Conservation (phyloP, 2,113 vertebrate genomes). For the Peromyscus polionotus region DNA sequence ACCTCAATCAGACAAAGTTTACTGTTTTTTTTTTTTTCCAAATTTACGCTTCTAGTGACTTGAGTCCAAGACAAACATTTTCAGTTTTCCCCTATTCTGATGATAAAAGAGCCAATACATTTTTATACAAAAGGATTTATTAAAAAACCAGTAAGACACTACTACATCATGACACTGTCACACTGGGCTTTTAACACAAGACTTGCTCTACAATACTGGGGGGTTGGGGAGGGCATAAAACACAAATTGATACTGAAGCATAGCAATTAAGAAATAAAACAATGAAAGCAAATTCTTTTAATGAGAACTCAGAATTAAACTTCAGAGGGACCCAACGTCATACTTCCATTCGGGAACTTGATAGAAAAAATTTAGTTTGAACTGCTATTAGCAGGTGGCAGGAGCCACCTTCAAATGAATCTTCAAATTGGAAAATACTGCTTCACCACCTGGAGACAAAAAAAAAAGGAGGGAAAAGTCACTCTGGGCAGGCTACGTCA, state of each 20-base stretch:
- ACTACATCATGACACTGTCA: constrained; percentile 92
- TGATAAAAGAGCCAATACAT: constrained; percentile 81
- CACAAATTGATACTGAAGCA: constrained; percentile 90
- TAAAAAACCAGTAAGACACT: constrained; percentile 92
- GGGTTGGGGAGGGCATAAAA: constrained; percentile 82
- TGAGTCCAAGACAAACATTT: constrained; percentile 57
- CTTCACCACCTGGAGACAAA: constrained; percentile 92
- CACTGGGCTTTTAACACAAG: constrained; percentile 91
- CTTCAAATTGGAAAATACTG: constrained; percentile 92
- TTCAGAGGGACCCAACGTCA: constrained; percentile 89
- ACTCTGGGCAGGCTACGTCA: constrained; percentile 74
- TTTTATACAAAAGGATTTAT: constrained; percentile 92
- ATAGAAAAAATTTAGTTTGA: constrained; percentile 91
- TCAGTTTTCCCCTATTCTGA: constrained; percentile 67
- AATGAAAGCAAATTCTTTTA: constrained; percentile 89
- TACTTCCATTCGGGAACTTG: constrained; percentile 90
- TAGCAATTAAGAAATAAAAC: constrained; percentile 91
- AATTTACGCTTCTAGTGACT: constrained; percentile 51
- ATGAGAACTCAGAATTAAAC: constrained; percentile 90
- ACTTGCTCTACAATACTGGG: constrained; percentile 89
- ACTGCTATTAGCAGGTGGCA: constrained; percentile 91
- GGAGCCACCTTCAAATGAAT: constrained; percentile 90
- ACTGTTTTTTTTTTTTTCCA: constrained; percentile 23
- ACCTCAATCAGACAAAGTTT: constrained; percentile 44
- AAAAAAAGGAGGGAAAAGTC: constrained; percentile 79